Percentiles rank a stretch among this genome's conserved stretches.
phyloP scores from a whole-genome alignment of 2,113 vertebrate genomes.

The Platycercus adscitus region DNA sequence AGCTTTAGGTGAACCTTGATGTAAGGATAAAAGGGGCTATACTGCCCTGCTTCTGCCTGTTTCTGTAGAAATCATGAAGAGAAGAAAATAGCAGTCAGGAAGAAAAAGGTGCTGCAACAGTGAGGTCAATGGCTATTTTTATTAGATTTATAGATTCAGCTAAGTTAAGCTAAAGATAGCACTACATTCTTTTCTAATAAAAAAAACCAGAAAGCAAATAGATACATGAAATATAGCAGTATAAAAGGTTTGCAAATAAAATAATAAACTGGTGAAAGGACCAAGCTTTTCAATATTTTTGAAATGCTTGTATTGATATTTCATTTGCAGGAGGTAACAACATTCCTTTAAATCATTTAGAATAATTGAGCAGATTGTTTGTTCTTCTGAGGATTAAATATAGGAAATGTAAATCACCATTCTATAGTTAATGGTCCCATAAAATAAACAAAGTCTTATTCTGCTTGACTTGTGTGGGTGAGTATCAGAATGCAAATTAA shows the following conservation, averaged over 20 bases:
- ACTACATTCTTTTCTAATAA: neutral
- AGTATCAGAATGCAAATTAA: neutral
- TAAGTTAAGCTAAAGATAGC: neutral
- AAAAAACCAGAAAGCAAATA: neutral
- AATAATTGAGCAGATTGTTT: neutral
- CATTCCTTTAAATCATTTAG: neutral
- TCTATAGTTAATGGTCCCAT: neutral
- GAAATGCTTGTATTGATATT: neutral
- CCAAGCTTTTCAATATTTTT: constrained; percentile 5
- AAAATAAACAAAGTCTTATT: constrained; percentile 9
- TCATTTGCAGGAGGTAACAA: neutral
- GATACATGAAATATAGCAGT: neutral
- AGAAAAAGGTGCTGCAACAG: neutral
- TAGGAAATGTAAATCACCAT: neutral
- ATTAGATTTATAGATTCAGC: neutral
- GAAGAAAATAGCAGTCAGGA: neutral
- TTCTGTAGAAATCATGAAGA: neutral
- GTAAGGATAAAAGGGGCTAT: neutral
- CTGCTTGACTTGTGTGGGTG: neutral
- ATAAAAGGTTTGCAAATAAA: neutral
- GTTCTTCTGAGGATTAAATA: neutral
- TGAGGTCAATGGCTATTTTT: neutral
- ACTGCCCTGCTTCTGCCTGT: neutral
- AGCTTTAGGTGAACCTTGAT: neutral
- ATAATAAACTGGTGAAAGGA: neutral